Evolutionary conservation across 2,113 vertebrate species (phyloP).

Genomic region (Cranoglanis bouderius): DNA sequence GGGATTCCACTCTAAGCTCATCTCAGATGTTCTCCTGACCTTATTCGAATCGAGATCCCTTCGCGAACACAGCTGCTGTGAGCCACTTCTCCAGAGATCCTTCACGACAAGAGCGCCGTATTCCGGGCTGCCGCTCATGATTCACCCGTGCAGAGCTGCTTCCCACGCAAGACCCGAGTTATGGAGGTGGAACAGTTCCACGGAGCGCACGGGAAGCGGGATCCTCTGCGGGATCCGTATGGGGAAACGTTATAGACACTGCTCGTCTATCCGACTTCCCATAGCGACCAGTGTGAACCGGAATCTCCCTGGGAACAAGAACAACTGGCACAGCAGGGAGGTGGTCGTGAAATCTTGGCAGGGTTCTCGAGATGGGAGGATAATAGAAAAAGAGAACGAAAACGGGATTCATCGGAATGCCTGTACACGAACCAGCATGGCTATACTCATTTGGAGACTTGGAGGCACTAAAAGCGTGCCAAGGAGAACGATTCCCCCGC

Average conservation of each 20-base stretch:
- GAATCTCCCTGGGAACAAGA: neutral
- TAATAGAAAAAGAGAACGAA: neutral
- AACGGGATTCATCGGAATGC: constrained; percentile 17
- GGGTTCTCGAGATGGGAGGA: neutral
- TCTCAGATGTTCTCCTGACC: constrained; percentile 19
- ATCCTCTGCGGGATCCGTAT: neutral
- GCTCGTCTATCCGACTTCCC: neutral
- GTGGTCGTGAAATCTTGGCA: neutral
- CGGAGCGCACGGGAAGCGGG: neutral
- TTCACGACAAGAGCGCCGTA: neutral
- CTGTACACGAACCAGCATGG: neutral
- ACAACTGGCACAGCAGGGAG: neutral
- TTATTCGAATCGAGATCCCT: constrained; percentile 27
- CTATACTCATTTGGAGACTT: constrained; percentile 1
- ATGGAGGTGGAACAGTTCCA: neutral
- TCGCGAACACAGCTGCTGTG: constrained; percentile 8
- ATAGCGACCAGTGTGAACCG: neutral
- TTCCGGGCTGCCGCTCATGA: constrained; percentile 10
- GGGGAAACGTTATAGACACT: neutral
- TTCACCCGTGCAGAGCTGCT: neutral
- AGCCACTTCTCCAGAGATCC: constrained; percentile 31
- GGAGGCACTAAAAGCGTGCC: neutral
- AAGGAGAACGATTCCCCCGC: neutral
- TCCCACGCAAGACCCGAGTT: neutral
- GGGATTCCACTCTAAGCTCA: constrained; percentile 44